These are phyloP conservation scores for Thaumetopoea pityocampa DNA, from an alignment of 1,140 invertebrate species.

Conservation along the genomic window DNA sequence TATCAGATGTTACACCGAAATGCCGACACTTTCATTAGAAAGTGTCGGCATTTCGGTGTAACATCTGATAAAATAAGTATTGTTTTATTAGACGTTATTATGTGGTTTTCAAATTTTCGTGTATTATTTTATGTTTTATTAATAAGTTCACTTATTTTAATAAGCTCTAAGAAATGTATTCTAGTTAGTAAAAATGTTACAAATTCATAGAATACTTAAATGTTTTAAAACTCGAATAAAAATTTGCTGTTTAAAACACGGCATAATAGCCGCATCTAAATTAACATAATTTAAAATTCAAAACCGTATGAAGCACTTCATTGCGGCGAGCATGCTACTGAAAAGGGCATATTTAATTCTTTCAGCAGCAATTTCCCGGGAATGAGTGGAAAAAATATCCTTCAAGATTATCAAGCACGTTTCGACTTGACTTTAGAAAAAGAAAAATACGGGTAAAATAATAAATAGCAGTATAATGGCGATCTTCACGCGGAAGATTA, in stretches of 20 bases:
- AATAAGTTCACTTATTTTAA: no score
- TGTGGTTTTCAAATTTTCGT: no score
- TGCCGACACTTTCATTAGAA: no score
- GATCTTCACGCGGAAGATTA: conserved; percentile 74
- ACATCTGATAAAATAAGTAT: no score
- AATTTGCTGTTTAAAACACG: conserved; percentile 19
- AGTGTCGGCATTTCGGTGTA: no score
- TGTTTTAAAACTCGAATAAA: conserved; percentile 17
- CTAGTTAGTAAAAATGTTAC: conserved; percentile 6
- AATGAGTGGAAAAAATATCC: conserved; percentile 41
- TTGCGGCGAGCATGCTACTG: conserved; percentile 38
- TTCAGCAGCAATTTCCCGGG: conserved; percentile 37
- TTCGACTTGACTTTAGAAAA: conserved; percentile 58
- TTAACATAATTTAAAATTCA: conserved; percentile 60
- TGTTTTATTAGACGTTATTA: no score
- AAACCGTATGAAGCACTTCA: conserved; percentile 50
- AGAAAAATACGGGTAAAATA: conserved; percentile 65
- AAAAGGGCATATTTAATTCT: conserved; percentile 54
- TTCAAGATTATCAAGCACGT: conserved; percentile 53
- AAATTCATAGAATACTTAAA: conserved; percentile 5
- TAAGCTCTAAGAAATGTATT: no score
- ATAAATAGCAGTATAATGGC: conserved; percentile 73
- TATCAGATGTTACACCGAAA: no score
- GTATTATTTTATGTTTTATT: no score
- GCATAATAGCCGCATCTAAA: conserved; percentile 30